These are phyloP conservation scores for Dysidea cf. avara DNA, from an alignment of 37 sponge, comb jelly and placozoan species.

Conservation along the genomic window DNA sequence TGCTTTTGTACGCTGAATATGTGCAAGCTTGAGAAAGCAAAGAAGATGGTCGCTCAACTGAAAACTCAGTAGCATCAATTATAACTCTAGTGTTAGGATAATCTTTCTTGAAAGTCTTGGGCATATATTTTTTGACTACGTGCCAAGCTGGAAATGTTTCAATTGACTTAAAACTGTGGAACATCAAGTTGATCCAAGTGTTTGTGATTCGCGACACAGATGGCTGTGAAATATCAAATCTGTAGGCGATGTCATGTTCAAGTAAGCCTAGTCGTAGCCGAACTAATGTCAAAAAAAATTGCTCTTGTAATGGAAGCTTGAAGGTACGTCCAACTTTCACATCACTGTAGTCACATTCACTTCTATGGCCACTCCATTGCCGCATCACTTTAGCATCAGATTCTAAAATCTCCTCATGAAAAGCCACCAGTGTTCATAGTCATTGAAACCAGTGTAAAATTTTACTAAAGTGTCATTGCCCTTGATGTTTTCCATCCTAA, in stretches of 20 bases:
- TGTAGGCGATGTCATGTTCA: conserved; percentile 4
- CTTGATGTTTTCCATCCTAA: too few relatives aligned
- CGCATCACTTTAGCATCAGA: too few relatives aligned
- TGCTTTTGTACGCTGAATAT: conserved; percentile 50
- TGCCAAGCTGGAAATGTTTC: neutral
- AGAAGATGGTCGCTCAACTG: conserved; percentile 38
- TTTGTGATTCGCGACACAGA: neutral
- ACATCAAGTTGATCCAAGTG: conserved; percentile 9
- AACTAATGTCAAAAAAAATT: neutral
- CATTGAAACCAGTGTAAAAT: too few relatives aligned
- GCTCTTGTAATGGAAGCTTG: too few relatives aligned
- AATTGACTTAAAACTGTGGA: neutral
- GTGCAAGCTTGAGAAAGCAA: too few relatives aligned
- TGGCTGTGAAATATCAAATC: conserved; percentile 15
- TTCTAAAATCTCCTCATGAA: too few relatives aligned
- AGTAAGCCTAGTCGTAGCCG: too few relatives aligned
- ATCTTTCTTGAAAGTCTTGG: neutral
- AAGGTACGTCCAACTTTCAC: too few relatives aligned
- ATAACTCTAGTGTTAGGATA: conserved; percentile 18
- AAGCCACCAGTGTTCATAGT: too few relatives aligned
- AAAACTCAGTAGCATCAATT: conserved; percentile 52
- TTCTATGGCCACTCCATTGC: too few relatives aligned
- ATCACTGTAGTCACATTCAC: too few relatives aligned
- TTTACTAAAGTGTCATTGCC: too few relatives aligned
- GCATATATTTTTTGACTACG: conserved; percentile 3